Conservation (phyloP, 2,113 vertebrate genomes). For the Forbesichthys agassizii region DNA sequence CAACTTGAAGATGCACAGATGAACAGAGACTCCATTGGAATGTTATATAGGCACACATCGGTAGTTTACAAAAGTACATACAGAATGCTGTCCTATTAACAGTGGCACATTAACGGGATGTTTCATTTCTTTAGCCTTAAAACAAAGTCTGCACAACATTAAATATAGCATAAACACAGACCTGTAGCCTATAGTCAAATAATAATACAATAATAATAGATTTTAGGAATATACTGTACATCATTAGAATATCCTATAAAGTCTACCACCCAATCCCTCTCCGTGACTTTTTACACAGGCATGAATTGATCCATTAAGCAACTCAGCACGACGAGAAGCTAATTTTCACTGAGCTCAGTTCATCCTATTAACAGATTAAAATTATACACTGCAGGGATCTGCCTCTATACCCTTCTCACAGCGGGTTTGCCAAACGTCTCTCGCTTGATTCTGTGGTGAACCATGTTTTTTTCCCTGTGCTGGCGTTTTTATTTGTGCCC, state of each 20-base stretch:
- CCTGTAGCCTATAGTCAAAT: neutral
- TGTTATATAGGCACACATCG: too few relatives aligned
- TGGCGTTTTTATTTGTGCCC: neutral
- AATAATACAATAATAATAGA: neutral
- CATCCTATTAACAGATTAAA: too few relatives aligned
- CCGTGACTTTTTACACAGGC: neutral
- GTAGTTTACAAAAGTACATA: neutral
- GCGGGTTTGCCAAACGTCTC: constrained; percentile 37
- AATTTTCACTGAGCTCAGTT: constrained; percentile 1
- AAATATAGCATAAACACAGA: neutral
- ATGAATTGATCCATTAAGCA: neutral
- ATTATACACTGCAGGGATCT: too few relatives aligned
- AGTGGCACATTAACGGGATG: neutral
- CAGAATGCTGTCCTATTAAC: neutral
- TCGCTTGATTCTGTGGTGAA: constrained; percentile 29
- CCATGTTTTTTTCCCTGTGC: constrained; percentile 21
- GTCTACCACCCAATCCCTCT: neutral
- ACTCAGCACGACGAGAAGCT: neutral
- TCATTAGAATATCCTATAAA: neutral
- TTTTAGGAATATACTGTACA: neutral
- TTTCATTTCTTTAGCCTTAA: too few relatives aligned
- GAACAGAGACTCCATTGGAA: neutral
- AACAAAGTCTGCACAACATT: too few relatives aligned
- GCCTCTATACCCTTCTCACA: constrained; percentile 56
- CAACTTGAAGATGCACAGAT: neutral